Evolutionary conservation across 2,888 invertebrate genomes (phyloP), one percentile per base, ranked within the genome.

Genomic region (Leucophenga maculata): DNA sequence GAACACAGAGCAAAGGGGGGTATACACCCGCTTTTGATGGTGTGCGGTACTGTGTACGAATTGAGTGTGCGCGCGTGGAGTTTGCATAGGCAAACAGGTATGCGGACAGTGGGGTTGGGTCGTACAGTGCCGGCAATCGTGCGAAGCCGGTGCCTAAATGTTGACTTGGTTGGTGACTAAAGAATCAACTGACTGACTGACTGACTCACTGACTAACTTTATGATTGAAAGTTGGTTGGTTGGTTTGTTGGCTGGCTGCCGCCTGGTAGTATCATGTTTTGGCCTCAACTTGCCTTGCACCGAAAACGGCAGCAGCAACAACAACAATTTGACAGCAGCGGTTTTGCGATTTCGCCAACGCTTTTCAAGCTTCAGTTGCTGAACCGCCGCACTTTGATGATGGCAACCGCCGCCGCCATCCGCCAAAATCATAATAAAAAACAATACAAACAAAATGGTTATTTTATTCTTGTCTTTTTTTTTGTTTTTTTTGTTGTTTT

Each of bases 271-370:
- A 55, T 55, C 55, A 55, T 55, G 55, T 55, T 55, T 20, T 26
- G 55, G 55, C 55, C 60, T 20, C 26, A 60, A 32, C 39, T n/a
- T 46, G n/a, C 22, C 16, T 31, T 26, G 50, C 65, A 48, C 32
- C 50, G 20, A 65, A 57, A 67, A 44, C 65, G 31, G 31, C 57
- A 71, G 72, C 72, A 75, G 72, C 75, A 75, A 75, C 46, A 64
- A 39, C 39, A 32, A n/a, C 60, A 46, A 68, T 71, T 66, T 74
- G 59, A 59, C 59, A 59, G 59, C 59, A 26, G 59, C 59, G 59
- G 59, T 59, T 59, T 59, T 59, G 59, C 59, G 14, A 59, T 59
- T 59, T 59, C 59, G 32, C 59, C 32, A 59, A 59, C 32, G 59
- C 32, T 32, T 14, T 31, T 59, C 14, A 59, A 59, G 72, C 65